Base-by-base conservation (phyloP, 2,113 vertebrate species). In the Corapipo altera region DNA sequence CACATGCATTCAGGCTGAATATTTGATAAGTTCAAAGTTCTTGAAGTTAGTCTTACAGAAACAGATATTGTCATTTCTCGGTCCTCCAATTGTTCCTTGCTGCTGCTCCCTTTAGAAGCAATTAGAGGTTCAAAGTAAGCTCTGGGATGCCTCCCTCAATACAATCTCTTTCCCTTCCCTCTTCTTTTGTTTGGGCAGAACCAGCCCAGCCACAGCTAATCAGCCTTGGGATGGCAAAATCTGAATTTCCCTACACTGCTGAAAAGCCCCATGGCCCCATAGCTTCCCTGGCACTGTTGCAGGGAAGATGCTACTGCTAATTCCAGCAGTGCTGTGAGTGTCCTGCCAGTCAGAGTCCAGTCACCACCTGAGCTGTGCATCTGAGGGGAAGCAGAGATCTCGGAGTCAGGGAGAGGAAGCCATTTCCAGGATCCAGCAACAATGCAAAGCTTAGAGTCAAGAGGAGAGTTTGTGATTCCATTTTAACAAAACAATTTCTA, bases 351-450 rank as follows among this genome's bases (percentile, higher is more conserved):
- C 44, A 37, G 39, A 57, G 32, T 8, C 52, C 78, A 64, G 59
- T 17, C 44, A 61, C 22, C 6, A 27, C 1, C 4, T 3, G 15
- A 55, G n/a, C 22, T 19, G 9, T 17, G 20, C n/a, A 19, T 12
- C 65, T 15, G 8, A 28, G 35, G 67, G 28, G 22, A 58, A 79
- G 37, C 17, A 46, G 20, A 35, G 12, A 33, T 5, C 48, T 52
- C 4, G 1, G 2, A 58, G 8, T 3, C 35, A 32, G 24, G 23
- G 18, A 39, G 3, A 33, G 12, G 13, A 72, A 15, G 2, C 11
- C 44, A 1, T 32, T 65, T 33, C 27, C 26, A 17, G 41, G 21
- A n/a, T 9, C 11, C 49, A 75, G 58, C 19, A 28, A 8, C n/a
- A 93, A 57, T 73, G 23, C 18, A 59, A 52, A 76, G 5, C 21